Conservation (phyloP, 1,140 invertebrate species). For the Pseudomyrmex dendroicus region DNA sequence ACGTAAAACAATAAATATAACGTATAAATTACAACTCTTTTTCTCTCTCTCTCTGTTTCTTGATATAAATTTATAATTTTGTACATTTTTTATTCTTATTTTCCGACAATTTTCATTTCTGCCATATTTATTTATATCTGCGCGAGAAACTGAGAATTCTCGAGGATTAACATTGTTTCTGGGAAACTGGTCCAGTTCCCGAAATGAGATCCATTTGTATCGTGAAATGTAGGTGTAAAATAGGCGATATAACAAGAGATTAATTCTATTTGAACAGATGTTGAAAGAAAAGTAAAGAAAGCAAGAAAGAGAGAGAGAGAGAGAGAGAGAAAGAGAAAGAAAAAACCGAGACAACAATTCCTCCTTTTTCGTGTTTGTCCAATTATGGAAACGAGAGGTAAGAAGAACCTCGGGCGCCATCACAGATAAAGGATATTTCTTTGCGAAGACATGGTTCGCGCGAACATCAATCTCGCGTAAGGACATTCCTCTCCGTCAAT, state of each 20-base stretch:
- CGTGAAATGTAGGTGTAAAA: conserved; percentile 10
- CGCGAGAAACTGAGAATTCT: not conserved
- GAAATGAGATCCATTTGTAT: not conserved
- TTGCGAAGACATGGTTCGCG: conserved; percentile 32
- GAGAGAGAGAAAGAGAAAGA: not conserved
- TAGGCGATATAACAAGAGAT: conserved; percentile 52
- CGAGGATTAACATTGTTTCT: conserved; percentile 1
- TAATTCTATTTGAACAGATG: conserved; percentile 33
- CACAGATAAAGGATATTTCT: conserved; percentile 58
- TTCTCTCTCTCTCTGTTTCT: no score
- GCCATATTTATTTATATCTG: not conserved
- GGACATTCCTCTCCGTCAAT: conserved; percentile 48
- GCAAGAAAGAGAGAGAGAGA: not conserved
- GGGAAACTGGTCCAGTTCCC: not conserved
- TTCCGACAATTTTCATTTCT: no score
- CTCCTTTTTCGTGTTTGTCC: conserved; percentile 68
- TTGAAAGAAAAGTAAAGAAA: not conserved
- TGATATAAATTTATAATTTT: not conserved
- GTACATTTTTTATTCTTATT: no score
- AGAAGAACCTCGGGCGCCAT: conserved; percentile 64
- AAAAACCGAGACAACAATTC: conserved; percentile 57
- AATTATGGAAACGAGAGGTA: conserved; percentile 69
- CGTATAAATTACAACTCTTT: not conserved
- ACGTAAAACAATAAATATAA: not conserved
- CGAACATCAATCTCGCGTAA: conserved; percentile 53